Evolutionary conservation across 2,797 vertebrate genomes (phyloP), one percentile per base, ranked within the genome.

Genomic region (Thripadectes ignobilis): DNA sequence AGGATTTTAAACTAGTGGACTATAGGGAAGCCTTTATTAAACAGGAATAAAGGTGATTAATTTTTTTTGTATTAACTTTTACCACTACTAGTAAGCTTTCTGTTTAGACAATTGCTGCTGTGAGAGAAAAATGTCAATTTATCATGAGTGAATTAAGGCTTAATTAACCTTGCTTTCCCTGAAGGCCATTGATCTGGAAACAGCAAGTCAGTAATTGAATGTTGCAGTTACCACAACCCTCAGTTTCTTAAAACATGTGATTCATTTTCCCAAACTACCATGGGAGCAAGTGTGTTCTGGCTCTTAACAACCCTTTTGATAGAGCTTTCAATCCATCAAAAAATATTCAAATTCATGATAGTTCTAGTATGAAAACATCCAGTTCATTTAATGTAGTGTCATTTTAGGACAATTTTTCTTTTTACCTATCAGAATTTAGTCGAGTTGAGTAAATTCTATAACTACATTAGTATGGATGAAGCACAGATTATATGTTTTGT

Each of bases 121-220:
- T 94, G 89, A 95, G 76, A 96, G 81, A 93, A 96, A 96, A 96
- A 89, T 65, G 93, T 93, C 95, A 94, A 95, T 95, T 96, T 96
- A 86, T 96, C 95, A 95, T 94, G 83, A 97, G 83, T 96, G 95
- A 96, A 96, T 97, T 97, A 96, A 97, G 76, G 61, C 83, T 96
- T 97, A 96, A 96, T 97, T 97, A 97, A 96, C 92, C 84, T 93
- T 93, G 52, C 51, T 78, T 93, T 95, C 89, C 95, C 96, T 95
- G 65, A 95, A 96, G 96, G 92, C 89, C 89, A 96, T 94, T 97
- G 96, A 97, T 97, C 91, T 96, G 76, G 71, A 96, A 96, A 95
- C n/a, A 94, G 66, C 65, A 95, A 95, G 78, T 87, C 81, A 94
- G 78, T 95, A 97, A 97, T 92, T 97, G 94, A 95, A 96, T 93